Base-by-base conservation (phyloP, 2,888 invertebrate species). In the Lymantria dispar region DNA sequence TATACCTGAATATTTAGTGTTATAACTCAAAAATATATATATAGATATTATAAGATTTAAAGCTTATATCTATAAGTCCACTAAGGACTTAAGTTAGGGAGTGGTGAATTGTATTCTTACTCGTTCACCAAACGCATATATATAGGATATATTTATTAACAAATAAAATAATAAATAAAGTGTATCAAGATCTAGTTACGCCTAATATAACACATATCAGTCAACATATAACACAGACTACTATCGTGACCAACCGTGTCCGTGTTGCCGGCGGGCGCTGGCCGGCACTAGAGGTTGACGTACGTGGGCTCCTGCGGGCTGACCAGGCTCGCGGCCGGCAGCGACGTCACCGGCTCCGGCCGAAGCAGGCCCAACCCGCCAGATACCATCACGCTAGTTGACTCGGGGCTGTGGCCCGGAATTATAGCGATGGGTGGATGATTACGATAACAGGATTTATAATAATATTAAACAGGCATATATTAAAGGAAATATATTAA, bases 241-340 rank as follows among this genome's bases (percentile, higher is more conserved):
- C 57, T 57, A 57, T 64, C 49, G 51, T 65, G 73, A 88, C 87
- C 86, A 85, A 87, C 88, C 88, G 87, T 87, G 69, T 71, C 63
- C 62, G 67, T 62, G 66, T 71, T 70, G 61, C 75, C 84, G 87
- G 85, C 86, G 87, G 83, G 84, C 80, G 76, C 71, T 73, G 83
- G 86, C 88, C 87, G 87, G 90, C 93, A 94, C 95, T 96, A 96
- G 94, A 97, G 96, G 94, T 97, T 97, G 91, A 97, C 97, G 93
- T 97, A 97, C 76, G 97, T 97, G 72, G 97, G 97, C 92, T 97
- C 96, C 92, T 96, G 97, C 60, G 95, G 95, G 68, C 93, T 92
- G 56, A 87, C 85, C 62, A 89, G 80, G 60, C 83, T 78, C 41
- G 82, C 80, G 51, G 82, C 78, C 57, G 87, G 87, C 70, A 91